phyloP scores from a whole-genome alignment of 2,888 invertebrate species.

The Trypoxylon attenuatum region DNA sequence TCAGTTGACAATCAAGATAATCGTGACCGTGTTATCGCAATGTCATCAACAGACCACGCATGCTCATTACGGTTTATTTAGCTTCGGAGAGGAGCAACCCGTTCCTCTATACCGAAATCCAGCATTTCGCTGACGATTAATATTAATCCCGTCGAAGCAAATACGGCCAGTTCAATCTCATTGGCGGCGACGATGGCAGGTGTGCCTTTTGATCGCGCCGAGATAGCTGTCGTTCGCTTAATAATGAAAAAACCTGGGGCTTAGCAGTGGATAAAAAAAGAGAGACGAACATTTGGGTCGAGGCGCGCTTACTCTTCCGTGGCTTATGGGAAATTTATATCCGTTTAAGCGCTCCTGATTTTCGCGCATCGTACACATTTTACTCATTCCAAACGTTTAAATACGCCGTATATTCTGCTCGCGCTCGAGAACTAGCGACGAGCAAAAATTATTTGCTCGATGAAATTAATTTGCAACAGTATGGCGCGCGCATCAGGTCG shows the following conservation, averaged over 20 bases:
- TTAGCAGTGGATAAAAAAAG: background rate
- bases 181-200: background rate
- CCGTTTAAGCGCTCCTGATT: constrained; percentile 5
- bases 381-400: background rate
- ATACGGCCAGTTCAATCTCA: background rate
- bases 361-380: background rate
- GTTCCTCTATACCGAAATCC: too few relatives aligned
- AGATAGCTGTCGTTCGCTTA: background rate
- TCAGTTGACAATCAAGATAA: background rate
- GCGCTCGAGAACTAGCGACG: background rate
- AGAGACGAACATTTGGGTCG: background rate
- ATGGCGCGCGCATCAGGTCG: too few relatives aligned
- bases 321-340: constrained; percentile 1
- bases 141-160: background rate
- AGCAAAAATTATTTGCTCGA: background rate
- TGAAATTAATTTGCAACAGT: too few relatives aligned
- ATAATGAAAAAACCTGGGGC: background rate
- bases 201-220: background rate
- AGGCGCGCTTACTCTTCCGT: background rate
- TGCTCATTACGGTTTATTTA: too few relatives aligned
- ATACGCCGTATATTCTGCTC: background rate
- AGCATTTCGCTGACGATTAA: background rate
- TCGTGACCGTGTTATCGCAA: background rate
- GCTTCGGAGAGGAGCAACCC: too few relatives aligned
- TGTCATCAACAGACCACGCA: too few relatives aligned